These are phyloP conservation scores for Mya arenaria DNA, from an alignment of 1,140 invertebrate genomes.

Conservation along the genomic window DNA sequence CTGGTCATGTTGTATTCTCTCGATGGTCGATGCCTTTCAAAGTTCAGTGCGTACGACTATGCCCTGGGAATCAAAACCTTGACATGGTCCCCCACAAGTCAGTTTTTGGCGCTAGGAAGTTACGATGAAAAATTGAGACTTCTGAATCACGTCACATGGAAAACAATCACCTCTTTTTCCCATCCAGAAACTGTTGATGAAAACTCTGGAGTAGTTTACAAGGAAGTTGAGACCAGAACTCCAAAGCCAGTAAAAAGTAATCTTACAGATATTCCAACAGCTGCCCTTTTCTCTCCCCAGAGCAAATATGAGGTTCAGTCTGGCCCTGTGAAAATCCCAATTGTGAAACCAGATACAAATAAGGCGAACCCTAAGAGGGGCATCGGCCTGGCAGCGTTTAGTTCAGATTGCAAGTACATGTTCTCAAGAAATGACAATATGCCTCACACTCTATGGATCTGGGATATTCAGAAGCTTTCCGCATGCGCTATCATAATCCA, in stretches of 20 bases:
- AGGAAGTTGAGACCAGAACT: conserved; percentile 69
- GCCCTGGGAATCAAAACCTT: conserved; percentile 81
- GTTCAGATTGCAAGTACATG: conserved; percentile 79
- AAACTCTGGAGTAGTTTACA: conserved; percentile 68
- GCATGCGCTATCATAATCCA: conserved; percentile 77
- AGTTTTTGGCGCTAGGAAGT: conserved; percentile 82
- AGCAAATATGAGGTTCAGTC: conserved; percentile 78
- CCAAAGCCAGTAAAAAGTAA: conserved; percentile 60
- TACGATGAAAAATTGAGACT: conserved; percentile 82
- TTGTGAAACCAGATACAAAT: conserved; percentile 77
- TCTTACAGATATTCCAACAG: conserved; percentile 61
- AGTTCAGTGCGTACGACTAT: conserved; percentile 80
- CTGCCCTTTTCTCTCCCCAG: conserved; percentile 67
- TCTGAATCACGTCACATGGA: conserved; percentile 82
- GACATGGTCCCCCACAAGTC: conserved; percentile 81
- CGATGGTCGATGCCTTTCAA: conserved; percentile 80
- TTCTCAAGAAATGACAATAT: conserved; percentile 81
- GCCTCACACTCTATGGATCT: conserved; percentile 80
- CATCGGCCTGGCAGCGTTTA: conserved; percentile 78
- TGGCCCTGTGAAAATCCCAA: conserved; percentile 71
- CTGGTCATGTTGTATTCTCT: conserved; percentile 80
- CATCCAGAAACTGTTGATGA: conserved; percentile 64
- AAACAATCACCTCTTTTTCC: conserved; percentile 68
- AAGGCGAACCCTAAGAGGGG: conserved; percentile 80
- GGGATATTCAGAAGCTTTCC: conserved; percentile 76